Percentiles rank a stretch among this genome's conserved stretches.
Evolutionary conservation across 2,797 vertebrate species (phyloP).

Genomic region (Microcaecilia unicolor): DNA sequence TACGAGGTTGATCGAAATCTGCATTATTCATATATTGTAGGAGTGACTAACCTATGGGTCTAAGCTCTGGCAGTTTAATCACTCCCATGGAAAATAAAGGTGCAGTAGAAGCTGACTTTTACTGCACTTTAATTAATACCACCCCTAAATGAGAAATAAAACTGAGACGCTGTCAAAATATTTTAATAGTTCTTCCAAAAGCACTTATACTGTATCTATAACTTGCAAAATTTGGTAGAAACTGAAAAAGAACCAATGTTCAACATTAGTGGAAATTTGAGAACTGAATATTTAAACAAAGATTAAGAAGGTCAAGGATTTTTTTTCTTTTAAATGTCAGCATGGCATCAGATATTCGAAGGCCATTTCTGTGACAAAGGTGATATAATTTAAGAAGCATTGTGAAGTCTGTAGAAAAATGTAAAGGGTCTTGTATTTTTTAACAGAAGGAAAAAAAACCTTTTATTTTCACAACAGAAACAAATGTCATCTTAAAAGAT

Average conservation of each 20-base stretch:
- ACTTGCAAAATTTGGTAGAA: slow-evolving; percentile 1
- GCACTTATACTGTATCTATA: background rate
- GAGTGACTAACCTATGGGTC: too few species aligned
- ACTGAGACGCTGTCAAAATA: background rate
- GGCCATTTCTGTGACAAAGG: background rate
- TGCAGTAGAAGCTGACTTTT: too few species aligned
- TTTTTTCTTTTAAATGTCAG: slow-evolving; percentile 1
- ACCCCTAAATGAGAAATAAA: too few species aligned
- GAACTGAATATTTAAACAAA: slow-evolving; percentile 7
- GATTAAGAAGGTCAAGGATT: background rate
- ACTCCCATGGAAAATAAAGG: too few species aligned
- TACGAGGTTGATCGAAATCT: too few species aligned
- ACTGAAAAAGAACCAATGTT: background rate
- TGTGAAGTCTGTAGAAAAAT: background rate
- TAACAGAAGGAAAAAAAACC: too few species aligned
- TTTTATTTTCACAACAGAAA: too few species aligned
- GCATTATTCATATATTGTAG: too few species aligned
- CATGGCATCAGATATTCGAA: background rate
- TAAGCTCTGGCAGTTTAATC: too few species aligned
- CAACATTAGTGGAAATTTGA: background rate
- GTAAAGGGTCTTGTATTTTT: too few species aligned
- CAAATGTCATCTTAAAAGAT: too few species aligned
- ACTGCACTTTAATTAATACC: too few species aligned
- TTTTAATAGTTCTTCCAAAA: background rate
- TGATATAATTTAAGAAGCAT: background rate